These are phyloP conservation scores for Cryptoleucopteryx plumbea DNA, from an alignment of 2,113 vertebrate species.

Conservation along the genomic window DNA sequence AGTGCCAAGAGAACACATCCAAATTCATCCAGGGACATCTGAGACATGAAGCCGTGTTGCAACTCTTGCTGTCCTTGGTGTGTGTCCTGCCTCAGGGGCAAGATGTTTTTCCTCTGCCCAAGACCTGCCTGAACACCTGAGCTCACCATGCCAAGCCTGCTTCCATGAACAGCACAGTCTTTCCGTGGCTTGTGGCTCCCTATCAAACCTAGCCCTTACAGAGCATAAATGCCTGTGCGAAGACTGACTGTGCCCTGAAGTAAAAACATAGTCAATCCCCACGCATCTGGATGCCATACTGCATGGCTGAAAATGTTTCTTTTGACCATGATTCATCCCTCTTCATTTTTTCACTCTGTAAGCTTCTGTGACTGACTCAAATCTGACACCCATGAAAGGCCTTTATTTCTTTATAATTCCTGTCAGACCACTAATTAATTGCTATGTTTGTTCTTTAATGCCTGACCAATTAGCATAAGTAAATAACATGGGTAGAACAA, in stretches of 20 bases:
- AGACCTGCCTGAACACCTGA: not conserved
- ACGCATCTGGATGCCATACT: constrained; percentile 21
- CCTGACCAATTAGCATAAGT: constrained; percentile 30
- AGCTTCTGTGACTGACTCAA: constrained; percentile 34
- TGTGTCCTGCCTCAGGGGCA: not conserved
- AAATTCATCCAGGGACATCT: not conserved
- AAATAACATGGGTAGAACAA: constrained; percentile 30
- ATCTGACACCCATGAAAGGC: not conserved
- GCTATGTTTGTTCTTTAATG: constrained; percentile 38
- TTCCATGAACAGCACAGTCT: not conserved
- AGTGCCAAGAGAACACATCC: not conserved
- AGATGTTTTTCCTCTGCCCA: not conserved
- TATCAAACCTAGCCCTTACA: not conserved
- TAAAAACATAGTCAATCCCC: not conserved
- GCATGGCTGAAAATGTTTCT: not conserved
- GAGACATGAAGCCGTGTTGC: not conserved
- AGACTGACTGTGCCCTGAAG: not conserved
- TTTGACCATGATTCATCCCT: constrained; percentile 19
- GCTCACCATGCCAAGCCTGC: not conserved
- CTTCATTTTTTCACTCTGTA: constrained; percentile 10
- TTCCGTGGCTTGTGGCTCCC: not conserved
- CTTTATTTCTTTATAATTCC: constrained; percentile 38
- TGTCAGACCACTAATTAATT: constrained; percentile 55
- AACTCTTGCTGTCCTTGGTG: not conserved
- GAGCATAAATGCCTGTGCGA: not conserved